Conservation (phyloP, 1,140 invertebrate species). For the Andricus grossulariae region DNA sequence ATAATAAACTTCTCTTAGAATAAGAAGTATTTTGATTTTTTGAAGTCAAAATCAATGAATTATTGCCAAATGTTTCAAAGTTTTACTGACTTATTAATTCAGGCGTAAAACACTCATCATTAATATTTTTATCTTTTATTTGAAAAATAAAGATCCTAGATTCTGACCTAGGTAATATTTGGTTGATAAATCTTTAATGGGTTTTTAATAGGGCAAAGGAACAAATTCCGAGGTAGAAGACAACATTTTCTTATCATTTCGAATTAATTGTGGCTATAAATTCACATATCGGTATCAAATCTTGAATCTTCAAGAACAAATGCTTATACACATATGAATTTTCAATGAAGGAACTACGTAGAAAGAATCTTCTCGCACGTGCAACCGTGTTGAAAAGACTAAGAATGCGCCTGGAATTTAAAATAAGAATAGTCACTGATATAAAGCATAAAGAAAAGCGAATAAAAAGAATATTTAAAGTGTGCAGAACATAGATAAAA, state of each 20-base stretch:
- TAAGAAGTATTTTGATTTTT: too few species aligned
- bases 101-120: too few species aligned
- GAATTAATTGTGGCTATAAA: not conserved
- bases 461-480: not conserved
- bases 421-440: conserved; percentile 13
- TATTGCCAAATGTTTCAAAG: too few species aligned
- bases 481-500: not conserved
- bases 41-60: too few species aligned
- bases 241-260: not conserved
- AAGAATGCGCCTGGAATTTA: conserved; percentile 4
- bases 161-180: too few species aligned
- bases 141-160: too few species aligned
- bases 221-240: too few species aligned
- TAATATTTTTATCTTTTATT: too few species aligned
- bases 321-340: conserved; percentile 4
- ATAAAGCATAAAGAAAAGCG: not conserved
- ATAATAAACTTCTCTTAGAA: too few species aligned
- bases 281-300: not conserved
- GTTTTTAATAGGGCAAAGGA: too few species aligned
- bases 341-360: conserved; percentile 12
- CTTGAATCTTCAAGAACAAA: conserved; percentile 19
- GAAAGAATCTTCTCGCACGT: not conserved
- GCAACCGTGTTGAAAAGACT: not conserved
- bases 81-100: too few species aligned
- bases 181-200: too few species aligned